Conservation (phyloP, 2,113 vertebrate genomes). For the Hiodon tergisus region DNA sequence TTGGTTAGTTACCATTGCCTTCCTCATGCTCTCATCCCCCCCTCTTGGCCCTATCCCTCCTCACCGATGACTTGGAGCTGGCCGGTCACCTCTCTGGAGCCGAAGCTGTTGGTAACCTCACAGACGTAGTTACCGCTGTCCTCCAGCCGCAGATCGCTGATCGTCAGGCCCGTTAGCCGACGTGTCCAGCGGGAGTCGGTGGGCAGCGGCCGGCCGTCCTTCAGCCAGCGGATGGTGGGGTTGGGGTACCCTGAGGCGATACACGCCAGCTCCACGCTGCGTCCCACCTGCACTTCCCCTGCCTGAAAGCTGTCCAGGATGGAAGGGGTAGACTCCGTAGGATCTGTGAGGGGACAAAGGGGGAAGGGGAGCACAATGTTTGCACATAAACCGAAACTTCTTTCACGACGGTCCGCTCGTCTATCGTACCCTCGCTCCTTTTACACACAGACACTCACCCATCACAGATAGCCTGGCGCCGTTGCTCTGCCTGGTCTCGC, state of each 20-base stretch:
- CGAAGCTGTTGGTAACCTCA: slow-evolving; percentile 96
- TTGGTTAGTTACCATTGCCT: too few species aligned
- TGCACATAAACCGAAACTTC: neutral
- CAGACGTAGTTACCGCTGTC: slow-evolving; percentile 96
- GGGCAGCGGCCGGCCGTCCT: slow-evolving; percentile 86
- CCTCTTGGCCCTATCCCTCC: slow-evolving; percentile 17
- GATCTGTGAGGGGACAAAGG: slow-evolving; percentile 59
- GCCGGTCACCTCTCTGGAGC: slow-evolving; percentile 88
- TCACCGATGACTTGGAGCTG: slow-evolving; percentile 87
- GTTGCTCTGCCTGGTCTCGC: slow-evolving; percentile 96
- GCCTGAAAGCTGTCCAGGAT: slow-evolving; percentile 93
- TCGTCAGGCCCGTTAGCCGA: slow-evolving; percentile 80
- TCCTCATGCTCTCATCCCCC: neutral
- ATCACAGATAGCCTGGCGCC: slow-evolving; percentile 93
- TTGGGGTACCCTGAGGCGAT: slow-evolving; percentile 91
- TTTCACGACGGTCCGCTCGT: neutral
- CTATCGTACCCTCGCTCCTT: neutral
- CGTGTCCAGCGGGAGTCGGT: slow-evolving; percentile 85
- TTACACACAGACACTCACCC: slow-evolving; percentile 61
- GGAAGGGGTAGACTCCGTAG: slow-evolving; percentile 85
- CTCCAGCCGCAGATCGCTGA: slow-evolving; percentile 84
- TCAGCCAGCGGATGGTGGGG: slow-evolving; percentile 90
- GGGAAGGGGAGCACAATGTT: neutral
- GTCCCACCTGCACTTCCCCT: slow-evolving; percentile 77
- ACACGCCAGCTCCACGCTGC: slow-evolving; percentile 84